Evolutionary conservation across 2,113 vertebrate genomes (phyloP), one percentile per base, ranked within the genome.

Genomic region (Hassar affinis): DNA sequence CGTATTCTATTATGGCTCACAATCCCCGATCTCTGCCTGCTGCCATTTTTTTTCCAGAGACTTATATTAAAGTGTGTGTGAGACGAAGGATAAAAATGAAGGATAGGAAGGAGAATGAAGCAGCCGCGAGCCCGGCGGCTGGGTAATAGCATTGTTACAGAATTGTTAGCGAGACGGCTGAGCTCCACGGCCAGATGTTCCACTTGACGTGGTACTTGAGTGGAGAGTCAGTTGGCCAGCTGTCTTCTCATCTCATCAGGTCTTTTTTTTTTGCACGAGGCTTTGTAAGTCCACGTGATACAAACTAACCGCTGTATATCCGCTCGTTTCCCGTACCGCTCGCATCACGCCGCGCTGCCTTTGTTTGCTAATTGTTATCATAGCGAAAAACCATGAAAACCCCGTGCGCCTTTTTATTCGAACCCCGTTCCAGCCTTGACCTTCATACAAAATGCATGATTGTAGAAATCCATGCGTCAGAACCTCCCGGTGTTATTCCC

Each of bases 131-230:
- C 49, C 74, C 20, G 27, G 74, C 9, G 74, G 74, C 30, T 54
- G 49, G 45, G 74, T 76, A 76, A 76, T 76, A 30, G 74, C 74
- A 54, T 76, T 76, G 74, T 38, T 30, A 77, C 52, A 35, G 57
- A 83, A 80, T 81, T 84, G 54, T 82, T 54, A 74, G 79, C 74
- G 80, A 78, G 79, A 61, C 74, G 57, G 80, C 69, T 77, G 51
- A 30, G 68, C 85, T 79, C 62, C 61, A 80, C 78, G 83, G 81
- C 87, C 90, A 91, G 88, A 86, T 91, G 90, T 89, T 90, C 83
- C 87, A 84, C 88, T 85, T 90, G 85, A 86, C 83, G 81, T 61
- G 84, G 56, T 62, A 68, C 81, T 87, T 51, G 59, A 87, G 81
- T 75, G 64, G 79, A 81, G 80, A 74, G 71, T 61, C 33, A 68